phyloP scores from a whole-genome alignment of 2,797 vertebrate species.

The Mallotus villosus region DNA sequence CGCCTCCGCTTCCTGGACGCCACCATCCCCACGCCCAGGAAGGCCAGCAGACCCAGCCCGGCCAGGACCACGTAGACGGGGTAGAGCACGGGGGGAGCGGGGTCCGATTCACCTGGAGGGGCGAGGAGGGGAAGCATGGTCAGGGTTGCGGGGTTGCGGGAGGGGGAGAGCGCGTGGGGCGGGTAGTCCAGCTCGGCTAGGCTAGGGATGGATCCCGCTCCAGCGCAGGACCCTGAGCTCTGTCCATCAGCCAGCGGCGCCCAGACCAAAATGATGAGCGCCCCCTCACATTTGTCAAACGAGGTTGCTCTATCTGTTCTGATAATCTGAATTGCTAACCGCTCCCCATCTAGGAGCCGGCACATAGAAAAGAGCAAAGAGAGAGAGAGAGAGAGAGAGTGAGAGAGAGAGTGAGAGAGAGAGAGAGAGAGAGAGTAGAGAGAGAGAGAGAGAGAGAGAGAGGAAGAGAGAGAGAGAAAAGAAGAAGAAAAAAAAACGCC shows the following conservation, averaged over 20 bases:
- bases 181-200: slow-evolving; percentile 44
- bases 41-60: slow-evolving; percentile 78
- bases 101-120: slow-evolving; percentile 79
- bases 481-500: slow-evolving; percentile 44
- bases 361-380: slow-evolving; percentile 51
- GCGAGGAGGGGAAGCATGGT: slow-evolving; percentile 50
- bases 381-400: slow-evolving; percentile 15
- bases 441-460: background rate
- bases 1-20: slow-evolving; percentile 90
- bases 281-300: slow-evolving; percentile 65
- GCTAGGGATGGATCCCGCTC: slow-evolving; percentile 29
- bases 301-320: slow-evolving; percentile 85
- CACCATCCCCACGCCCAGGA: slow-evolving; percentile 86
- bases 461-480: slow-evolving; percentile 12
- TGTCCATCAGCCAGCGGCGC: slow-evolving; percentile 34
- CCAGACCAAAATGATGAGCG: slow-evolving; percentile 52
- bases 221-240: slow-evolving; percentile 18
- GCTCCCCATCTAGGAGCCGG: slow-evolving; percentile 78
- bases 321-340: slow-evolving; percentile 97
- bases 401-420: background rate
- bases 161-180: slow-evolving; percentile 34
- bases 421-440: slow-evolving; percentile 15
- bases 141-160: slow-evolving; percentile 59
- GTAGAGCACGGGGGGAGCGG: slow-evolving; percentile 68
- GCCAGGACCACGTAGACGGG: slow-evolving; percentile 83